These are phyloP conservation scores for Cathartes aura DNA, from an alignment of 2,113 vertebrate genomes.

Conservation along the genomic window DNA sequence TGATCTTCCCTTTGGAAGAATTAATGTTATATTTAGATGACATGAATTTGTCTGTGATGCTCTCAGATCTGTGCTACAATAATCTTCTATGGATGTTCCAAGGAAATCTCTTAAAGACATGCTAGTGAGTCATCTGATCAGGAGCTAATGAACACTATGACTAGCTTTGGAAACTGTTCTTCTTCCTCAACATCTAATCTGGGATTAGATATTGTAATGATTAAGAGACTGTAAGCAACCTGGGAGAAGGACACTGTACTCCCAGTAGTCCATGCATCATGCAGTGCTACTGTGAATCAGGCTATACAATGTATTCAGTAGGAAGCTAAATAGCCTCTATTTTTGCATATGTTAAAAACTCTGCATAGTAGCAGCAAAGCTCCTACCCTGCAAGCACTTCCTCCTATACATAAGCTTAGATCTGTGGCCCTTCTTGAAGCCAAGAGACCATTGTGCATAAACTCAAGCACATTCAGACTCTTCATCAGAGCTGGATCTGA, in stretches of 20 bases:
- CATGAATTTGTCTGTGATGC: background rate
- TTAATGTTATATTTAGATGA: background rate
- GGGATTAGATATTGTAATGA: conserved; percentile 7
- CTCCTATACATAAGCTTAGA: background rate
- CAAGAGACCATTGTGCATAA: background rate
- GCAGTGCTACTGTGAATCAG: background rate
- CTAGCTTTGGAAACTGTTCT: background rate
- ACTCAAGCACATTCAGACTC: background rate
- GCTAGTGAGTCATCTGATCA: background rate
- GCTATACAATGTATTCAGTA: background rate
- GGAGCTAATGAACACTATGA: background rate
- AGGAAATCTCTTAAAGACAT: conserved; percentile 24
- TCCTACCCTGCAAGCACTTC: background rate
- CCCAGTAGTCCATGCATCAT: background rate
- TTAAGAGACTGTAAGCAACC: background rate
- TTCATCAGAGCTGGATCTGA: background rate
- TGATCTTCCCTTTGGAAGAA: background rate
- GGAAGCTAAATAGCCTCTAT: background rate
- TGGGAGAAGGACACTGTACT: conserved; percentile 7
- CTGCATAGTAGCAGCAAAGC: background rate
- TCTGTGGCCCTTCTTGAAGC: background rate
- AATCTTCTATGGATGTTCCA: background rate
- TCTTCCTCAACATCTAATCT: conserved; percentile 1
- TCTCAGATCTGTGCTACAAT: background rate
- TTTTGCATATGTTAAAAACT: background rate